A percentile compares a stretch with the other conserved stretches of the same genome.
Evolutionary conservation across 2,888 invertebrate genomes (phyloP).

Genomic region (Phengaris arion): DNA sequence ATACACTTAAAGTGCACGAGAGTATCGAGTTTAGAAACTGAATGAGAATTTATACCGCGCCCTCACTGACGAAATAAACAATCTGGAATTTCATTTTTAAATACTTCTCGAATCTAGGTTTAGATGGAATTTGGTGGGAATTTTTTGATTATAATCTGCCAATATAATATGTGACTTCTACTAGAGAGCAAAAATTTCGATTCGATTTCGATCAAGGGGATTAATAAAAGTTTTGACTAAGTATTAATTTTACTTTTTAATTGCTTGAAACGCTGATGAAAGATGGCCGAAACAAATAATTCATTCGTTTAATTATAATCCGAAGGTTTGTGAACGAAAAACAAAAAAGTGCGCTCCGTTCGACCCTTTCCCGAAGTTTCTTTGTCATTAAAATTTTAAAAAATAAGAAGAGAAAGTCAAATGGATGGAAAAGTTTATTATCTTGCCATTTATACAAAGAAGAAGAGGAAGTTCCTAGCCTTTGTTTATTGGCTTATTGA

Average conservation of each 20-base stretch:
- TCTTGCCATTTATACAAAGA: background rate
- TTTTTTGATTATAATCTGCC: too few relatives aligned
- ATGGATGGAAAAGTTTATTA: slow-evolving; percentile 2
- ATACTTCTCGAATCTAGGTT: too few relatives aligned
- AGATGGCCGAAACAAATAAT: slow-evolving; percentile 14
- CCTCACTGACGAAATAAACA: too few relatives aligned
- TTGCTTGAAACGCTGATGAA: background rate
- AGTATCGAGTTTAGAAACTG: slow-evolving; percentile 21
- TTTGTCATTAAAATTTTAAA: slow-evolving; percentile 16
- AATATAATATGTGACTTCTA: too few relatives aligned
- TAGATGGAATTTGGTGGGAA: too few relatives aligned
- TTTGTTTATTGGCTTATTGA: background rate
- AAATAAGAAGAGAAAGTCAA: background rate
- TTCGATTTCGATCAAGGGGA: too few relatives aligned
- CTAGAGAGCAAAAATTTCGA: too few relatives aligned
- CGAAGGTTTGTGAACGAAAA: background rate
- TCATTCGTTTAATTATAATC: slow-evolving; percentile 8
- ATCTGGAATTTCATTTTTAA: too few relatives aligned
- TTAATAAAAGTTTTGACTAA: background rate
- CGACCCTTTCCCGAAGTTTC: slow-evolving; percentile 14
- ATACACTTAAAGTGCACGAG: slow-evolving; percentile 25
- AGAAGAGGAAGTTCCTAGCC: too few relatives aligned
- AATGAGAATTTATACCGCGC: background rate
- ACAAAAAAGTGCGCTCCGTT: background rate
- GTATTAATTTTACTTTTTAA: background rate